Conservation (phyloP, 1,140 invertebrate genomes). For the Pogonognathellus flavescens region DNA sequence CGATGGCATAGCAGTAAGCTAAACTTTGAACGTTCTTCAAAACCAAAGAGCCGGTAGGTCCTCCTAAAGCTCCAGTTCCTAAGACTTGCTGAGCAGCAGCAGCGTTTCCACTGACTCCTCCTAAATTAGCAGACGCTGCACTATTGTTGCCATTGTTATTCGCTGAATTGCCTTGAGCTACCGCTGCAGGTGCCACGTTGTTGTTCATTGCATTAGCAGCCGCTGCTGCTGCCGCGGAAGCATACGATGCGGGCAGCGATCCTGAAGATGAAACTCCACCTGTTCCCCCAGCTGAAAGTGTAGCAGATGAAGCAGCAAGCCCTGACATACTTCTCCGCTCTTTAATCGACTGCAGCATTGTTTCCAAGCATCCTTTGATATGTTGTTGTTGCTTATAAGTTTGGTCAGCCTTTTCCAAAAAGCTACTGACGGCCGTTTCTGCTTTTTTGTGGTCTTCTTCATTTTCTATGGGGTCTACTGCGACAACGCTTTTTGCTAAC, state of each 20-base stretch:
- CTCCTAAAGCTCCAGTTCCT: conserved; percentile 5
- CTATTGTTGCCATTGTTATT: conserved; percentile 44
- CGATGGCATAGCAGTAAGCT: conserved; percentile 94
- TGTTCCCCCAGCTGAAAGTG: conserved; percentile 65
- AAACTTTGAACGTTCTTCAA: conserved; percentile 78
- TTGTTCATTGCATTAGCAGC: conserved; percentile 65
- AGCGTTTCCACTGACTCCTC: conserved; percentile 29
- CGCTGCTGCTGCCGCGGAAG: conserved; percentile 62
- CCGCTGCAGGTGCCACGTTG: conserved; percentile 24
- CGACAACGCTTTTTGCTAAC: conserved; percentile 64
- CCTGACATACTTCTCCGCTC: conserved; percentile 65
- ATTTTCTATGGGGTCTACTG: conserved; percentile 79
- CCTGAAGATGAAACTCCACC: conserved; percentile 41
- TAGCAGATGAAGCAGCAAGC: conserved; percentile 40
- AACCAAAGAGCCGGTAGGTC: conserved; percentile 51
- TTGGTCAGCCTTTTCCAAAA: conserved; percentile 94
- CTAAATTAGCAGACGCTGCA: conserved; percentile 14
- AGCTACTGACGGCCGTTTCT: conserved; percentile 87
- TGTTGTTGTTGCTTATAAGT: conserved; percentile 91
- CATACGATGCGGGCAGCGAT: conserved; percentile 56
- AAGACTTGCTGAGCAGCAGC: conserved; percentile 45
- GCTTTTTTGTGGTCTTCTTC: conserved; percentile 97
- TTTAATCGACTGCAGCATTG: conserved; percentile 67
- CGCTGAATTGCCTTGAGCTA: not conserved
- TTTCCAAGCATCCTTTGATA: conserved; percentile 89